Evolutionary conservation across 2,797 vertebrate genomes (phyloP), one percentile per base, ranked within the genome.

Genomic region (Picus viridis): DNA sequence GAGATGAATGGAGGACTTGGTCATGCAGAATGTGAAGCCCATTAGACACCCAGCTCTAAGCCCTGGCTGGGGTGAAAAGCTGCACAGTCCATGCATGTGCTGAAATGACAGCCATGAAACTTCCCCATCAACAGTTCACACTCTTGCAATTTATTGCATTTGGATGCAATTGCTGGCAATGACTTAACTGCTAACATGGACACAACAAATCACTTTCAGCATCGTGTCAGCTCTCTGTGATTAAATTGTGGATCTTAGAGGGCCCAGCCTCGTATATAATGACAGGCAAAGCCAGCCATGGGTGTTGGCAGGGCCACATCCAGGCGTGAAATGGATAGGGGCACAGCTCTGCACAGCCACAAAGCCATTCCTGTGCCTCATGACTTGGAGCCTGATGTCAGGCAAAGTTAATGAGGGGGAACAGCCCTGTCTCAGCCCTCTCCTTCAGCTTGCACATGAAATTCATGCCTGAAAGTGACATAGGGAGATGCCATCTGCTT

Each of bases 121-220:
- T 59, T 93, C 43, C 68, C 54, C 77, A 89, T 86, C 83, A 88
- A 26, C 68, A 88, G 41, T 43, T 63, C 61, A 56, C 68, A 54
- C 29, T 67, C 67, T 23, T 81, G 77, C 54, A 86, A 95, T 93
- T 96, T 94, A 94, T 89, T 76, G 87, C 29, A 32, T 91, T 95
- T 93, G 91, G 89, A 94, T 91, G 85, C 87, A 88, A 89, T 59
- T 76, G 71, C 93, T 92, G 92, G 90, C 95, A 93, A 93, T 91
- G 87, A 91, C 90, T 95, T 95, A 91, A 81, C 85, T 76, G 80
- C 89, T 87, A 92, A 85, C 70, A 89, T 92, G 90, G 96, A 87
- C 79, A 88, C 36, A 3, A 94, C 93, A 96, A 96, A 96, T 95
- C 89, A 95, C 71, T 88, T 89, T 88, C 83, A 92, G 77, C 77